Evolutionary conservation across 2,888 invertebrate species (phyloP), one percentile per base, ranked within the genome.

Genomic region (Watsonalla cultraria): DNA sequence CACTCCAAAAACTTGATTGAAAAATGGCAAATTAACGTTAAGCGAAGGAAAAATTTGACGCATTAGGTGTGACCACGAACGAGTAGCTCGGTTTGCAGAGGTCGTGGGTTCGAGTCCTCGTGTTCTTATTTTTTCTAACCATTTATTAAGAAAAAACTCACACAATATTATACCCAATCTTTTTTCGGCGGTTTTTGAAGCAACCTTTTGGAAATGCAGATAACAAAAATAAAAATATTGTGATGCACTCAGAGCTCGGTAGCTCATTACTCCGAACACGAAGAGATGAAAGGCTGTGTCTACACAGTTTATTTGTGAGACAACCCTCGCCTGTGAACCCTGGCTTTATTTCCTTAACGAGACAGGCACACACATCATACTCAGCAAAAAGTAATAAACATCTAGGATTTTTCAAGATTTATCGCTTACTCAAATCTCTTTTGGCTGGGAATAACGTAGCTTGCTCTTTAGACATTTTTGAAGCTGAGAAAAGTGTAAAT

Each of bases 241-340:
- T 42, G 42, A 42, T 42, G 42, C 42, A 42, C 0, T 42, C 42
- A 42, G 9, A 42, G 11, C 9, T 42, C 11, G 42, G 42, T 61
- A 68, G 70, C 73, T 80, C 81, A 79, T 81, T 81, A 80, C 78
- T 67, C 58, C 58, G 54, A 58, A 64, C 64, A 53, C 56, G 56
- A 54, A 52, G 67, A 62, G 74, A 71, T 76, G 74, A 76, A 79
- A 76, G 74, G 68, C 65, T 64, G 59, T 54, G 67, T 74, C 69
- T 61, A 66, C 60, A 53, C 61, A 62, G 74, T 78, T 76, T 80
- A 76, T 80, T 80, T 80, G 76, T 69, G 62, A 60, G 58, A 50
- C 61, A 51, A 54, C 61, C 57, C 66, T 55, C 51, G 59, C 53
- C 51, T 50, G 59, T 51, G 53, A 34, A 51, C 51, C 47, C 24